These are phyloP conservation scores for Odocoileus virginianus DNA, from an alignment of 2,113 vertebrate genomes.

Conservation along the genomic window DNA sequence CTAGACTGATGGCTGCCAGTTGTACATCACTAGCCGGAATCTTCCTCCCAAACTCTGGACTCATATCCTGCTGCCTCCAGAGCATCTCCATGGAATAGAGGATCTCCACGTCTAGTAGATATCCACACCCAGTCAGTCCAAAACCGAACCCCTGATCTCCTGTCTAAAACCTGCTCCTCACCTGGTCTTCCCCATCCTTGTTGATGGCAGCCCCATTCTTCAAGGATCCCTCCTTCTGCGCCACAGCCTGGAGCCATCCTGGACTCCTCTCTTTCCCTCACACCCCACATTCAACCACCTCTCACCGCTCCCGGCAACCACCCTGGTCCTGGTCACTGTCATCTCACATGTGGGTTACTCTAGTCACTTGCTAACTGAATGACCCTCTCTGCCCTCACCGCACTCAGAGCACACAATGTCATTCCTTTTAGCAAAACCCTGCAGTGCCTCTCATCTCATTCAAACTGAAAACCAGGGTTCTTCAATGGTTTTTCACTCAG, in stretches of 20 bases:
- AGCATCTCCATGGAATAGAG: not conserved
- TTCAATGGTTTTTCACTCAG: not conserved
- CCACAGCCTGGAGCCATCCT: not conserved
- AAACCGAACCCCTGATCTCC: not conserved
- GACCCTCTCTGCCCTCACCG: not conserved
- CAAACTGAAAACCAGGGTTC: not conserved
- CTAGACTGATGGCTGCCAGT: not conserved
- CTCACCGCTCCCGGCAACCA: not conserved
- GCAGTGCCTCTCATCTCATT: not conserved
- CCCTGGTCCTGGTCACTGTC: not conserved
- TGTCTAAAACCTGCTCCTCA: not conserved
- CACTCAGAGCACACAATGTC: not conserved
- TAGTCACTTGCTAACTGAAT: not conserved
- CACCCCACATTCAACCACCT: not conserved
- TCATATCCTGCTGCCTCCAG: not conserved
- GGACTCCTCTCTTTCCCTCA: not conserved
- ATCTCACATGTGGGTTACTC: rapidly evolving
- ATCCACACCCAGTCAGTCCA: not conserved
- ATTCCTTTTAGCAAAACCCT: not conserved
- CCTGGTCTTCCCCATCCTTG: too few species aligned
- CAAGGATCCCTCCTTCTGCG: not conserved
- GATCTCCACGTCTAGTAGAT: not conserved
- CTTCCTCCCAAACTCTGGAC: not conserved
- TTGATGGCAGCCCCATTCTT: not conserved
- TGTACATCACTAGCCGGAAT: too few species aligned